Evolutionary conservation across 2,797 vertebrate species (phyloP), one percentile per base, ranked within the genome.

Genomic region (Tamandua tetradactyla): DNA sequence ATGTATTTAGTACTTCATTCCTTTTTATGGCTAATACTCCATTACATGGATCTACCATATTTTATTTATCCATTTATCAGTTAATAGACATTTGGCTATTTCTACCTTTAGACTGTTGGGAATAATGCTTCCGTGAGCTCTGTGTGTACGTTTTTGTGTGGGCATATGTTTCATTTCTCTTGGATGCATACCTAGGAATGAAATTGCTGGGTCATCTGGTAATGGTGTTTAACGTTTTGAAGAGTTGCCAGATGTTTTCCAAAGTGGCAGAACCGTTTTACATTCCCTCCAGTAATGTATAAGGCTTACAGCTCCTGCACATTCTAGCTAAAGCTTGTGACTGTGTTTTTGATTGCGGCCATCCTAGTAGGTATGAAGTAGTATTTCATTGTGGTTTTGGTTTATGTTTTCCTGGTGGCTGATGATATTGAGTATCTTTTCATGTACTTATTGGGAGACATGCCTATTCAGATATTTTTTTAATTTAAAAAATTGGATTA

Each of bases 181-280:
- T 30, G 27, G 15, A 14, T 80, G 1, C 75, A 1, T 35, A 35
- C 15, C 57, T 61, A 11, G 55, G 25, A 76, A 44, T 62, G 25
- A 64, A 37, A 40, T 68, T 57, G 23, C 47, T 52, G 44, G 55
- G 2, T 86, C 87, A 17, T 32, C 0, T 79, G 44, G 7, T 78
- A 55, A 62, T 37, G 52, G 12, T 10, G 17, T 78, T 81, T 85
- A 42, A 59, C 15, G 7, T 93, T 87, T 87, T 59, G 61, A 87
- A 30, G 69, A 88, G 25, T 5, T 14, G 9, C 32, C 7, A 11
- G 23, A 23, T 49, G 32, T 75, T 57, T 72, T 37, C 12, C 47
- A 44, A 17, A 11, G 42, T 35, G 49, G 17, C 49, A 61, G 2
- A 30, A 5, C n/a, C 42, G 27, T 52, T 76, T 64, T 71, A 61